Percentiles rank a stretch among this genome's conserved stretches.
These are phyloP conservation scores for Amphipoea lucens DNA, from an alignment of 2,888 invertebrate species.

Conservation along the genomic window DNA sequence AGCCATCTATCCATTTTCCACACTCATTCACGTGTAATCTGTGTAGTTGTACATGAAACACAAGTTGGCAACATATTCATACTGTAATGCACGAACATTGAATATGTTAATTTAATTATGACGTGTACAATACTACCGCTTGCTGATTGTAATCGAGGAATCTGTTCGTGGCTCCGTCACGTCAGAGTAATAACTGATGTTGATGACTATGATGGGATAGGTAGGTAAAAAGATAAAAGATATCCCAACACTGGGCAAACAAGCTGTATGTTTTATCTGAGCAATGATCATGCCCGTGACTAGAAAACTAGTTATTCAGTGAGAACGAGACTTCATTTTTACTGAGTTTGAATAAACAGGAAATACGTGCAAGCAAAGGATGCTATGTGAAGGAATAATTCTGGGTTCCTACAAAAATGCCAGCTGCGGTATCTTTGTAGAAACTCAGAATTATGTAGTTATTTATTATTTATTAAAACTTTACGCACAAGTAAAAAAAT, in stretches of 20 bases:
- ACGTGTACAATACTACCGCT: slow-evolving; percentile 18
- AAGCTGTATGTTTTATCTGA: neutral
- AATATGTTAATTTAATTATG: slow-evolving; percentile 61
- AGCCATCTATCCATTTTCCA: neutral
- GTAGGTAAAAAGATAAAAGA: no score
- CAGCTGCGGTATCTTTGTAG: neutral
- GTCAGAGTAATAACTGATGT: slow-evolving; percentile 13
- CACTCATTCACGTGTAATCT: slow-evolving; percentile 22
- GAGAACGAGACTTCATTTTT: neutral
- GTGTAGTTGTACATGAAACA: slow-evolving; percentile 18
- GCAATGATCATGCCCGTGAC: neutral
- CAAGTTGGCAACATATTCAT: slow-evolving; percentile 14
- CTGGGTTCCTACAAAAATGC: no score
- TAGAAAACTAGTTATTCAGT: neutral
- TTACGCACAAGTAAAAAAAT: no score
- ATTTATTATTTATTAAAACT: no score
- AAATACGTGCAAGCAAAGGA: neutral
- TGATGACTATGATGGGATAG: neutral
- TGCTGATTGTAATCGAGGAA: slow-evolving; percentile 40
- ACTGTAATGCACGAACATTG: slow-evolving; percentile 19
- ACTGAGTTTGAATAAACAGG: neutral
- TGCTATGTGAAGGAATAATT: neutral
- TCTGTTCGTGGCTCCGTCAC: slow-evolving; percentile 7
- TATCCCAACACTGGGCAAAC: neutral
- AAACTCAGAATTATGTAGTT: neutral